Conservation (phyloP, 2,888 invertebrate genomes). For the Strigamia crassipes region DNA sequence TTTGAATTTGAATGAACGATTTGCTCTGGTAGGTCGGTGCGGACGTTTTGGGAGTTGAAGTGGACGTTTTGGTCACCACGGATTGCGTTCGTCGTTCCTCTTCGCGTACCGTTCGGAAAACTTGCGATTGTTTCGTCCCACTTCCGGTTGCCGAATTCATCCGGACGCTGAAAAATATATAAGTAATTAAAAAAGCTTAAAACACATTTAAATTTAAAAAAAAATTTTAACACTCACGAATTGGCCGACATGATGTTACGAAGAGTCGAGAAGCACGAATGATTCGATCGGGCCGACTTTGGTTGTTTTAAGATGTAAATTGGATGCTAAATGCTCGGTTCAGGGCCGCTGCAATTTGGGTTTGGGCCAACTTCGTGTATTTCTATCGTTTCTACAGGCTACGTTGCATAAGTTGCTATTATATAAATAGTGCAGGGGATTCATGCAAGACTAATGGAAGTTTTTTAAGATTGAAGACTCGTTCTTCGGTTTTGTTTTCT, state of each 20-base stretch:
- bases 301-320: not conserved
- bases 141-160: not conserved
- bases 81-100: slow-evolving; percentile 43
- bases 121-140: slow-evolving; percentile 45
- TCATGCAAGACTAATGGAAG: not conserved
- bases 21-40: slow-evolving; percentile 44
- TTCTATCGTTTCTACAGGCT: not conserved
- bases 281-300: not conserved
- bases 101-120: slow-evolving; percentile 49
- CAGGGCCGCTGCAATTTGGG: not conserved
- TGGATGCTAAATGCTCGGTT: not conserved
- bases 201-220: too few species aligned
- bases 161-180: not conserved
- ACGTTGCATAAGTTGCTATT: not conserved
- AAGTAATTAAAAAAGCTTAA: too few species aligned
- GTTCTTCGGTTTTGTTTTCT: not conserved
- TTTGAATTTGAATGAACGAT: slow-evolving; percentile 46
- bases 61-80: not conserved
- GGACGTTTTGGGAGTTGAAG: not conserved
- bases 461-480: not conserved
- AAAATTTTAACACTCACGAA: not conserved
- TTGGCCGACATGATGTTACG: not conserved
- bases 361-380: not conserved
- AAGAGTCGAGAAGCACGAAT: slow-evolving; percentile 12
- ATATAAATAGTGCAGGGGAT: not conserved